These are phyloP conservation scores for Lottia scabra DNA, from an alignment of 2,888 invertebrate species.

Conservation along the genomic window DNA sequence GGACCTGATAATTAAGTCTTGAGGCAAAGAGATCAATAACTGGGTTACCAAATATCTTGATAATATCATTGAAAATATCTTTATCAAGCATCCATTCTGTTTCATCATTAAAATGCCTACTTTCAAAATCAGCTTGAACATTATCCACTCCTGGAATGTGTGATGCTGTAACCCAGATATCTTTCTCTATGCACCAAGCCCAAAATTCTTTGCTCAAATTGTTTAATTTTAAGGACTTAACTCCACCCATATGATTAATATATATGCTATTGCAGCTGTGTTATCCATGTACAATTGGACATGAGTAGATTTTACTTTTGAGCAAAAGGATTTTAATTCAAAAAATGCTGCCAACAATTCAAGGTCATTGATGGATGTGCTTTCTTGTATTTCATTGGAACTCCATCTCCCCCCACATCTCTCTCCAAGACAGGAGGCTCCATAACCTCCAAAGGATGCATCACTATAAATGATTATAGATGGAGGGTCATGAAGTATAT, in stretches of 20 bases:
- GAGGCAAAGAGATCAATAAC: neutral
- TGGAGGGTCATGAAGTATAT: neutral
- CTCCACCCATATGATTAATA: neutral
- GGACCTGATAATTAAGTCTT: neutral
- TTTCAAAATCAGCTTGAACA: neutral
- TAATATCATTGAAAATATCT: neutral
- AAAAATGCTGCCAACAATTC: neutral
- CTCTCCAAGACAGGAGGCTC: neutral
- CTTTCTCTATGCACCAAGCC: neutral
- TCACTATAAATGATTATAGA: conserved; percentile 1
- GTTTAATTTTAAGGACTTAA: neutral
- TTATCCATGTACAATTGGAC: neutral
- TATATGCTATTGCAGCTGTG: neutral
- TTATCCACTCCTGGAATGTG: neutral
- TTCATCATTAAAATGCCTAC: neutral
- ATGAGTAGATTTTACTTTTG: neutral
- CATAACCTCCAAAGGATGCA: neutral
- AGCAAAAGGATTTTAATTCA: neutral
- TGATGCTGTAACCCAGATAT: neutral
- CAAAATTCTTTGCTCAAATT: neutral
- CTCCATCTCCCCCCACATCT: neutral
- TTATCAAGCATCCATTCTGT: neutral
- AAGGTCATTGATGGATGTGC: neutral
- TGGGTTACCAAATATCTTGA: neutral
- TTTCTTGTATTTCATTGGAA: neutral